Evolutionary conservation across 2,888 invertebrate genomes (phyloP), one percentile per base, ranked within the genome.

Genomic region (Teleiodes luculella): DNA sequence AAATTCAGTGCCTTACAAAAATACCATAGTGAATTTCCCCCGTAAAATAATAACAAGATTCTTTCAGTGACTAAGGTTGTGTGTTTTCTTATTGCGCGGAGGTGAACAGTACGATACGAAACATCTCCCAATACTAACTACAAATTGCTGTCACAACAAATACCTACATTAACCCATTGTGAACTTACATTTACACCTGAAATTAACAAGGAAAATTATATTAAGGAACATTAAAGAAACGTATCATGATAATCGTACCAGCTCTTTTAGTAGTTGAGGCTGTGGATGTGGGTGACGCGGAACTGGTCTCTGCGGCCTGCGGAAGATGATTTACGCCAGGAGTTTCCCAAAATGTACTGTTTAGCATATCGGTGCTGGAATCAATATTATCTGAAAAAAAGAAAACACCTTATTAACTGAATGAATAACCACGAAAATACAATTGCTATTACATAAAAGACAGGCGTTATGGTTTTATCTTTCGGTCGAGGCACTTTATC

Each of bases 331-430:
- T 35, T 6, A 10, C 24, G 2, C 8, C 45, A 16, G 24, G 52
- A 5, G 31, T 66, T 39, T 78, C 77, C 81, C 83, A 83, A 57
- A 67, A 70, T 0, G 84, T 80, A 35, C 70, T 70, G 59, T 83
- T 84, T 20, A 64, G 62, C 2, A 58, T 58, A 11, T 74, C 70
- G 20, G 61, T 43, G 14, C 70, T 70, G 18, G 66, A 50, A 1
- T 76, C 74, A 53, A 78, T 61, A 57, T 76, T 78, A 56, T 78
- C 85, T 85, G 78, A 6, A 82, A 78, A 11, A 39, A 57, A 46
- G 36, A 14, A 28, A 33, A 46, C 16, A 16, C 31, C 46, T 28
- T 28, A 46, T 46, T 14, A 46, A 46, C 14, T 16, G 13, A 28
- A 28, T 4, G n/a, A 30, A 13, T 13, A 10, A 16, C 14, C 10